These are phyloP conservation scores for Xylophagus ater DNA, from an alignment of 2,888 invertebrate species.

Conservation along the genomic window DNA sequence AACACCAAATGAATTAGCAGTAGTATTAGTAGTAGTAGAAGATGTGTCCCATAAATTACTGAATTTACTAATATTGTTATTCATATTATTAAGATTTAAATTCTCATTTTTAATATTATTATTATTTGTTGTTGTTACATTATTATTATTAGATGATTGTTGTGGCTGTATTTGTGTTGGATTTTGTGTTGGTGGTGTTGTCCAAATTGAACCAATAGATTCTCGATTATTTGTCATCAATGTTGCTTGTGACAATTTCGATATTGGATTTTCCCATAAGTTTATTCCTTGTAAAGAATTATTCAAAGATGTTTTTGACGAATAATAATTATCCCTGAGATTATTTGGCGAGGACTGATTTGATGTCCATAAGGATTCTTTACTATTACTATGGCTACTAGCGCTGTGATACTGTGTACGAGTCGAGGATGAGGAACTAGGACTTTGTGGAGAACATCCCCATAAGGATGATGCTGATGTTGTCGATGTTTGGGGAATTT, in stretches of 20 bases:
- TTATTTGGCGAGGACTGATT: slow-evolving; percentile 33
- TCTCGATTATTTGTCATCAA: slow-evolving; percentile 16
- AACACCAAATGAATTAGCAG: slow-evolving; percentile 9
- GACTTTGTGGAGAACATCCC: slow-evolving; percentile 33
- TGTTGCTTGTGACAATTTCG: slow-evolving; percentile 20
- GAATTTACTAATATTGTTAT: slow-evolving; percentile 21
- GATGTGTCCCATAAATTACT: slow-evolving; percentile 36
- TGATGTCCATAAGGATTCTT: slow-evolving; percentile 36
- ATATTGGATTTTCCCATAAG: slow-evolving; percentile 22
- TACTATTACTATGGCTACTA: slow-evolving; percentile 33
- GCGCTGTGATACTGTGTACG: slow-evolving; percentile 23
- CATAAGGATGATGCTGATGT: slow-evolving; percentile 27
- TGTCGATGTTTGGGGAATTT: slow-evolving; percentile 8
- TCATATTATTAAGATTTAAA: not conserved
- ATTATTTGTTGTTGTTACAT: slow-evolving; percentile 4
- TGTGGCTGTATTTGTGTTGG: slow-evolving; percentile 9
- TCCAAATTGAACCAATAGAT: slow-evolving; percentile 20
- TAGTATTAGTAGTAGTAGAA: slow-evolving; percentile 13
- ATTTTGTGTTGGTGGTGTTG: slow-evolving; percentile 12
- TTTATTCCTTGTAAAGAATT: slow-evolving; percentile 12
- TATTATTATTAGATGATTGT: not conserved
- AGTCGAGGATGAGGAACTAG: slow-evolving; percentile 26
- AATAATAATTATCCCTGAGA: slow-evolving; percentile 28
- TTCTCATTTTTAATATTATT: not conserved
- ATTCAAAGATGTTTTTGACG: slow-evolving; percentile 22